Percentiles rank a stretch among this genome's conserved stretches.
phyloP scores from a whole-genome alignment of 2,113 vertebrate genomes.

The Zootoca vivipara region DNA sequence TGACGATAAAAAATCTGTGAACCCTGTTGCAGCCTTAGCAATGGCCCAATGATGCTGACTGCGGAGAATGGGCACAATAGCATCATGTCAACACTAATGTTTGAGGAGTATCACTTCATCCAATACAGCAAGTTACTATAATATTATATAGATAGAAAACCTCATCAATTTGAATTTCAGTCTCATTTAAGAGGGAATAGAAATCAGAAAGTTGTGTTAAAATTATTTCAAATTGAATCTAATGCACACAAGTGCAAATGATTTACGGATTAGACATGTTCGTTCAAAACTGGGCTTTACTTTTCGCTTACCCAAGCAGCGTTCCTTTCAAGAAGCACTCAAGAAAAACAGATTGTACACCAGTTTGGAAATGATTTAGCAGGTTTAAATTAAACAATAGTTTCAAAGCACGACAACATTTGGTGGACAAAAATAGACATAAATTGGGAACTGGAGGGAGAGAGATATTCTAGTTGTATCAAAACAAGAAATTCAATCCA shows the following conservation, averaged over 20 bases:
- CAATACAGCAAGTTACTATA: not conserved
- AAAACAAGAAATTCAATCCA: not conserved
- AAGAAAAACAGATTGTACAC: slow-evolving; percentile 51
- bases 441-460: not conserved
- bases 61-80: too few species aligned
- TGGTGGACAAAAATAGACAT: slow-evolving; percentile 37
- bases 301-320: slow-evolving; percentile 15
- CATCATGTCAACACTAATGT: too few species aligned
- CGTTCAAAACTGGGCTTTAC: not conserved
- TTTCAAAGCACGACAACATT: slow-evolving; percentile 41
- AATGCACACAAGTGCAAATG: not conserved
- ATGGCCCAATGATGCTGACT: too few species aligned
- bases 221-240: not conserved
- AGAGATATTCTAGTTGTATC: slow-evolving; percentile 18
- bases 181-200: not conserved
- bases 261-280: not conserved
- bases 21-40: too few species aligned
- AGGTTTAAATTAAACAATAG: slow-evolving; percentile 59
- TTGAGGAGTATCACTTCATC: not conserved
- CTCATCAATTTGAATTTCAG: not conserved
- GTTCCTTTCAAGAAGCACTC: slow-evolving; percentile 13
- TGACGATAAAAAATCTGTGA: too few species aligned
- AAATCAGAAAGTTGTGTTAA: not conserved
- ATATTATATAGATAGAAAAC: not conserved
- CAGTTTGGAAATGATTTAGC: slow-evolving; percentile 51